phyloP scores from a whole-genome alignment of 2,113 vertebrate genomes.

The Cinclus mexicanus region DNA sequence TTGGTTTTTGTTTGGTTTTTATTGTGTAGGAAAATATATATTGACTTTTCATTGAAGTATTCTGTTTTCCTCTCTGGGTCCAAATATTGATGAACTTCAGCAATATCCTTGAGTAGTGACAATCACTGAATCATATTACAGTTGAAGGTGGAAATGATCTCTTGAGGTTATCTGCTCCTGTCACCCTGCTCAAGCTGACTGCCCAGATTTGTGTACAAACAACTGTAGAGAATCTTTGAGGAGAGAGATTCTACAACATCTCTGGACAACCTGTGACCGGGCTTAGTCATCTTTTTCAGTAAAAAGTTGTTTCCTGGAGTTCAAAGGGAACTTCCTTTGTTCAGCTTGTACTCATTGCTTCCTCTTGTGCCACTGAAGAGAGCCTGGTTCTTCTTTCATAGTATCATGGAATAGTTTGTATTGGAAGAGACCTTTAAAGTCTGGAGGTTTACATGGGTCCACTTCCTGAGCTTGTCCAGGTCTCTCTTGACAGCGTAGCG shows the following conservation, averaged over 20 bases:
- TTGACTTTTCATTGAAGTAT: background rate
- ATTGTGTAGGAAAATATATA: background rate
- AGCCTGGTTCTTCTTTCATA: background rate
- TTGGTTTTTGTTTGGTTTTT: background rate
- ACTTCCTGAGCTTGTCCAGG: background rate
- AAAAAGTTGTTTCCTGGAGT: background rate
- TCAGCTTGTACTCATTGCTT: background rate
- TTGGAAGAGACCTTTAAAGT: background rate
- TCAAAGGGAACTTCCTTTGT: background rate
- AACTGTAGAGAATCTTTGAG: background rate
- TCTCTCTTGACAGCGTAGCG: background rate
- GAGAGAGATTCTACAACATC: background rate
- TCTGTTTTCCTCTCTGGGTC: background rate
- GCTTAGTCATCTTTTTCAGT: background rate
- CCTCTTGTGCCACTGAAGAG: background rate
- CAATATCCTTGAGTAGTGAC: background rate
- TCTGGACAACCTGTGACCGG: background rate
- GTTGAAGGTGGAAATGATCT: background rate
- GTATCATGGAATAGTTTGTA: background rate
- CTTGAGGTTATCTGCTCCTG: background rate
- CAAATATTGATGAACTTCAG: background rate
- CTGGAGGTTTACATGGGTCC: background rate
- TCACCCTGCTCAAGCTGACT: background rate
- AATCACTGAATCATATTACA: background rate
- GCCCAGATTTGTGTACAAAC: background rate